Evolutionary conservation across 2,113 vertebrate genomes (phyloP), one percentile per base, ranked within the genome.

Genomic region (Rana temporaria): DNA sequence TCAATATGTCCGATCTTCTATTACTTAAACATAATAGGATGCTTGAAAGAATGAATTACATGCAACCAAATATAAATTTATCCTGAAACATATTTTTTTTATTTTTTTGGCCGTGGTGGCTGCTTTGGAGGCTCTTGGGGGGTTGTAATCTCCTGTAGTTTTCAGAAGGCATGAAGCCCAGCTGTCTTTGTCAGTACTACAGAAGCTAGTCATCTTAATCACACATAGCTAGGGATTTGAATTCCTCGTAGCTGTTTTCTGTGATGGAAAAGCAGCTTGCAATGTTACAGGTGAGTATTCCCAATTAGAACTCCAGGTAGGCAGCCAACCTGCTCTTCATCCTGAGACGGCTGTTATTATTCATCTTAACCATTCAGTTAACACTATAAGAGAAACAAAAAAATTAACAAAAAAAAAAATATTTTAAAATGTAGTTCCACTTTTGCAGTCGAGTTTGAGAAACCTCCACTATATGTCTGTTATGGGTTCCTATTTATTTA

Each of bases 251-350:
- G 76, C 76, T 67, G 63, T 55, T 67, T 65, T 48, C 38, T 67
- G 42, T 78, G 63, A 67, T 78, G 48, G 63, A 56, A 34, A 67
- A 56, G 76, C 76, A 78, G 63, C 42, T 66, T 67, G 76, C 34
- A 67, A 56, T 66, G 62, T 65, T 55, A 78, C 62, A 67, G 76
- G 62, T 67, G 76, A 78, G 63, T 34, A 66, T 78, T 67, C 62
- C 64, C 62, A 78, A 67, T 78, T 66, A 67, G 48, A 67, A 56
- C n/a, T 34, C 76, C 63, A 78, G 62, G 42, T 67, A 56, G 24
- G 63, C 76, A 67, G 62, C 62, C 63, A 32, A 22, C 12, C 76
- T 66, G 19, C 48, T 20, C 9, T 11, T 56, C 22, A 19, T 56
- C 32, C 26, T 34, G 18, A 32, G 42, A 48, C 42, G 34, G 48